Base-by-base conservation (phyloP, 2,888 invertebrate species). In the Augochlorella aurata region DNA sequence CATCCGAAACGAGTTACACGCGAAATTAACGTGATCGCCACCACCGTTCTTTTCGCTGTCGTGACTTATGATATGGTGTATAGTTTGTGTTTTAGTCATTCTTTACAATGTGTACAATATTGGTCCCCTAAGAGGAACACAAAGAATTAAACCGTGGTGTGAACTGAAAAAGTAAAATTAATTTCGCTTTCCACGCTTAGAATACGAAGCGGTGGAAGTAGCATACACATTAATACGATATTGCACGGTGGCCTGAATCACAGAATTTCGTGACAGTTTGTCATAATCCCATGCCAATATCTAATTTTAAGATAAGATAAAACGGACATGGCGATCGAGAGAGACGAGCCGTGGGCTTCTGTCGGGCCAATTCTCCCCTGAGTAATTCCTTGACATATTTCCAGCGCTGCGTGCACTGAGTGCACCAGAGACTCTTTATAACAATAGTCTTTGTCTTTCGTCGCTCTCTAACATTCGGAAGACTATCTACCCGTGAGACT, bases 341-440 rank as follows among this genome's bases (percentile, higher is more conserved):
- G 50, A 29, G 44, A 9, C n/a, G 54, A 67, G 63, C 77, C 67
- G 74, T 74, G 73, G 66, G 66, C 50, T 76, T 61, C 44, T 24
- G 47, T 49, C 54, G n/a, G 18, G 71, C 58, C 70, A 75, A 84
- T 80, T 77, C 74, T 44, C 47, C n/a, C 54, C 18, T 52, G 71
- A 71, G 47, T 49, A 78, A 74, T 61, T 74, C 77, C 76, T 77
- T 82, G 76, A 74, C 70, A 82, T 49, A 67, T 73, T 82, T 77
- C 61, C 61, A 58, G 38, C 24, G 52, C 44, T 38, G 45, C 29
- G 49, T n/a, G 38, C 38, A 76, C 58, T 58, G 63, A 63, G 0
- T 72, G 49, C 29, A 47, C 0, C 54, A 49, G 47, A 47, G 24
- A 77, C 58, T 18, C 24, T 38, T 68, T 50, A 18, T 16, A 21